These are phyloP conservation scores for Sylvilagus floridanus DNA, from an alignment of 2,797 vertebrate species.

Conservation along the genomic window DNA sequence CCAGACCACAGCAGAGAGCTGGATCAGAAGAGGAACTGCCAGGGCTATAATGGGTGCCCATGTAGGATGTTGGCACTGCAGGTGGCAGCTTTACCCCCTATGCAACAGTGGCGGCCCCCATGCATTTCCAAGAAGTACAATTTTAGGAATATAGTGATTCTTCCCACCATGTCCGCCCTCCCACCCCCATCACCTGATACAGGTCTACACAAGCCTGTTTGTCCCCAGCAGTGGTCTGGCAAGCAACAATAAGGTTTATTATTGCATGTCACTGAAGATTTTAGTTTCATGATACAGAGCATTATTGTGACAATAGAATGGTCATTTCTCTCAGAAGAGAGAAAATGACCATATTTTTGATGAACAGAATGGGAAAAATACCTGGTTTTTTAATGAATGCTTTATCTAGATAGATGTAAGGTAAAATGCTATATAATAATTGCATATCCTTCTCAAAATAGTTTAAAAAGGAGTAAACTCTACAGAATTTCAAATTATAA, in stretches of 20 bases:
- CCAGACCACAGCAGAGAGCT: too few relatives aligned
- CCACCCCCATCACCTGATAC: too few relatives aligned
- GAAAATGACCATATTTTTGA: conserved; percentile 31
- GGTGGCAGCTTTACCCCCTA: too few relatives aligned
- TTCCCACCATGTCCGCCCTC: too few relatives aligned
- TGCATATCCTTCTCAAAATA: conserved; percentile 23
- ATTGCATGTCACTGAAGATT: not conserved
- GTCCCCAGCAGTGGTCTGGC: not conserved
- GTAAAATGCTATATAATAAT: conserved; percentile 46
- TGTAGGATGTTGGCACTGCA: too few relatives aligned
- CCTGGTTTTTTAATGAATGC: not conserved
- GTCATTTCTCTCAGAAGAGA: not conserved
- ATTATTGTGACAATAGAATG: not conserved
- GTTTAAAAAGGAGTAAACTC: conserved; percentile 45
- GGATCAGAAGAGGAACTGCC: too few relatives aligned
- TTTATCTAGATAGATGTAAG: conserved; percentile 23
- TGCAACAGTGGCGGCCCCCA: too few relatives aligned
- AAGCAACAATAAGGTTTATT: not conserved
- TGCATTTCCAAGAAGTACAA: too few relatives aligned
- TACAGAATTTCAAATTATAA: conserved; percentile 46
- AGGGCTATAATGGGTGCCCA: too few relatives aligned
- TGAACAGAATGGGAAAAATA: not conserved
- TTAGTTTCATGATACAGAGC: not conserved
- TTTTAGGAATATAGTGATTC: too few relatives aligned
- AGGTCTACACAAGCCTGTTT: not conserved